Conservation (phyloP, 2,888 invertebrate species). For the Nesidiocoris tenuis region DNA sequence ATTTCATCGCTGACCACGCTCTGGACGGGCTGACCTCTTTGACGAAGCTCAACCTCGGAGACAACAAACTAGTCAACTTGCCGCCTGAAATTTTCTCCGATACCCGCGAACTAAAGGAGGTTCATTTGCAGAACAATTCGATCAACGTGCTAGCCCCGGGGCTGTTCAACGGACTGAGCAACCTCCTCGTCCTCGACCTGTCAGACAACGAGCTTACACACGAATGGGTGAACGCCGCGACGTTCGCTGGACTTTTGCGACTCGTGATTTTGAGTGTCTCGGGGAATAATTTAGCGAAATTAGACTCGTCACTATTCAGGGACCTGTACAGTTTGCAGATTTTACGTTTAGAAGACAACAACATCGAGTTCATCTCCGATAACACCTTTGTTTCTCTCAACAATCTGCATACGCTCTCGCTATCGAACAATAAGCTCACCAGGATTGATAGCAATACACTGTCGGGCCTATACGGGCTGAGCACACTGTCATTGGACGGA, state of each 20-base stretch:
- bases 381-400: conserved; percentile 74
- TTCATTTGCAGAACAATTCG: conserved; percentile 79
- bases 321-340: conserved; percentile 78
- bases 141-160: conserved; percentile 78
- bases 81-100: conserved; percentile 81
- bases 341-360: conserved; percentile 75
- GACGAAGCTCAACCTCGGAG: conserved; percentile 72
- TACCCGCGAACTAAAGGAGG: conserved; percentile 73
- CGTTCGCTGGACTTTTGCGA: conserved; percentile 73
- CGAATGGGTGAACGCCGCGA: conserved; percentile 79
- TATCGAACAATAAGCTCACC: conserved; percentile 77
- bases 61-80: conserved; percentile 76
- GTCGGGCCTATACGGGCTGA: conserved; percentile 72
- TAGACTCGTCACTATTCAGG: conserved; percentile 74
- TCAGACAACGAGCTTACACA: conserved; percentile 77
- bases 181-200: conserved; percentile 73
- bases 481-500: conserved; percentile 75
- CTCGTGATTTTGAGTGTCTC: conserved; percentile 76
- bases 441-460: conserved; percentile 74
- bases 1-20: conserved; percentile 73
- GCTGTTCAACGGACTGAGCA: conserved; percentile 72
- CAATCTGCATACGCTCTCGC: conserved; percentile 76
- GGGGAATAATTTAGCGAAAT: conserved; percentile 70
- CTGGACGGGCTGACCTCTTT: conserved; percentile 72
- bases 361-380: conserved; percentile 72